Conservation (phyloP, 1,140 invertebrate species). For the Drosophila novamexicana region DNA sequence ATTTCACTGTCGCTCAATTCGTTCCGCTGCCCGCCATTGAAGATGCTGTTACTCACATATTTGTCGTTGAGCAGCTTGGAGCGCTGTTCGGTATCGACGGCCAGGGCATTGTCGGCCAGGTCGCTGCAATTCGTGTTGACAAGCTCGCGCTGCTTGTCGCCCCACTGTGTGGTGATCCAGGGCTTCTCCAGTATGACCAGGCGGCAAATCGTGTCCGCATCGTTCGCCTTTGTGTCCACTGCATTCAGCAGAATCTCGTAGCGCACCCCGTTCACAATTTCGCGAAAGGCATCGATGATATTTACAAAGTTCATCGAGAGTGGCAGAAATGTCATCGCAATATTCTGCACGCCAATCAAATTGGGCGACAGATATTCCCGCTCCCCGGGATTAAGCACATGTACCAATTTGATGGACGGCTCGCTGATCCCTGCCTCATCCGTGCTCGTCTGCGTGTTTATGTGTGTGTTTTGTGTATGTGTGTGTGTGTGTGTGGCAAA, state of each 20-base stretch:
- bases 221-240: constrained; percentile 64
- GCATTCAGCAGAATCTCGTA: constrained; percentile 80
- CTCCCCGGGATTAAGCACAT: constrained; percentile 79
- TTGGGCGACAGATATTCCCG: constrained; percentile 82
- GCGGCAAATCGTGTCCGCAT: constrained; percentile 71
- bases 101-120: constrained; percentile 48
- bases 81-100: constrained; percentile 38
- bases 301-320: constrained; percentile 78
- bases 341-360: constrained; percentile 81
- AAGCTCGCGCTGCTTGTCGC: constrained; percentile 76
- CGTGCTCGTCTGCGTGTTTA: constrained; percentile 27
- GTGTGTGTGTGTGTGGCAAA: constrained; percentile 30
- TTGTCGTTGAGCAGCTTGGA: constrained; percentile 65
- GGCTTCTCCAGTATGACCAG: constrained; percentile 81
- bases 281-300: constrained; percentile 77
- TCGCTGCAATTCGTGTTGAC: constrained; percentile 75
- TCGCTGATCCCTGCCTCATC: constrained; percentile 58
- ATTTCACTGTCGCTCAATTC: constrained; percentile 74
- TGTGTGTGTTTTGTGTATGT: constrained; percentile 26
- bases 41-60: constrained; percentile 76
- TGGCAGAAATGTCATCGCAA: constrained; percentile 80
- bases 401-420: constrained; percentile 73
- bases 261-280: constrained; percentile 80
- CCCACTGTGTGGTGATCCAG: constrained; percentile 80
- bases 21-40: constrained; percentile 79